Evolutionary conservation across 2,113 vertebrate species (phyloP), one percentile per base, ranked within the genome.

Genomic region (Tenrec ecaudatus): DNA sequence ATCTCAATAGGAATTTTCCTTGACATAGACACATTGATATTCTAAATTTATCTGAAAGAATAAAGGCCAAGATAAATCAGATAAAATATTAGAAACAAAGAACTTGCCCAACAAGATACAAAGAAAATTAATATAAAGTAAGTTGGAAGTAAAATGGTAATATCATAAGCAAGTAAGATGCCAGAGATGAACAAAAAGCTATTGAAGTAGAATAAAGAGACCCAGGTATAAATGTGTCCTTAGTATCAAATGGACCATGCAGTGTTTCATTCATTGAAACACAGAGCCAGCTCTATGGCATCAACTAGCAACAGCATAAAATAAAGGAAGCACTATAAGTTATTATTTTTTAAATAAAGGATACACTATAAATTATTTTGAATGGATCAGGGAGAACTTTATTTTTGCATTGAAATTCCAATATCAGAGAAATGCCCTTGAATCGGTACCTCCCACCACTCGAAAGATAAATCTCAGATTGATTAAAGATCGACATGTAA

Each of bases 21-120:
- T 80, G 31, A 91, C 66, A 68, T 80, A 4, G 15, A 57, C 29
- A 58, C 47, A 38, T 43, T 40, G 11, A 38, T 40, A 40, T 53
- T 94, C 27, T n/a, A 87, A 84, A 29, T 64, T 87, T 11, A 68
- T 60, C 68, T 9, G 31, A 38, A 85, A 88, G 29, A 80, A 85
- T 25, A 85, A 69, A 85, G 40, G n/a, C 20, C 20, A 66, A 93
- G 20, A 79, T 78, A 82, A 92, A 89, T 89, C 53, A 78, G 40
- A 57, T 57, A 94, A 33, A 38, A 73, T 16, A 77, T 23, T 57
- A 29, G 38, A 88, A 66, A 47, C 25, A 62, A 75, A 89, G 82
- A 96, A 62, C 17, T 75, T 73, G 47, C 29, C 40, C 40, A 33
- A 62, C 12, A 86, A 91, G 47, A 33, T 77, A 53, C 47, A 29